These are phyloP conservation scores for Conops quadrifasciatus DNA, from an alignment of 2,888 invertebrate species.

Conservation along the genomic window DNA sequence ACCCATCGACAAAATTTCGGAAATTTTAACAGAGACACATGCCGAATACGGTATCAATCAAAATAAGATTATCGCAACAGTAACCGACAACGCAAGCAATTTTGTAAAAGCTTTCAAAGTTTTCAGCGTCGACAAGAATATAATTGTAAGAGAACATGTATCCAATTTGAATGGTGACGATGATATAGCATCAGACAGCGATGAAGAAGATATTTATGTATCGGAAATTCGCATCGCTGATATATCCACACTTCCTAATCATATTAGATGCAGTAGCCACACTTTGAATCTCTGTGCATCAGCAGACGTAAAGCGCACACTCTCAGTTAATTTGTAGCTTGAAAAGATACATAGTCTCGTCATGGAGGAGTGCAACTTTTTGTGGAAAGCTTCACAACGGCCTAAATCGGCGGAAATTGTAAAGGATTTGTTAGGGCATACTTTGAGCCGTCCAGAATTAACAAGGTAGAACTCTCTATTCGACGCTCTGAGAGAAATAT, in stretches of 20 bases:
- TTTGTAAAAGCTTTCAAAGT: conserved; percentile 2
- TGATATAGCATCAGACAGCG: neutral
- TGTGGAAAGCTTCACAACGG: conserved; percentile 2
- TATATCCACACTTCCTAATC: neutral
- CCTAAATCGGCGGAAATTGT: conserved; percentile 7
- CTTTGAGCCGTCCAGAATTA: conserved; percentile 2
- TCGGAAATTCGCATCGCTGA: neutral
- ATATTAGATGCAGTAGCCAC: neutral
- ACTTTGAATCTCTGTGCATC: neutral
- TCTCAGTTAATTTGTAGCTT: neutral
- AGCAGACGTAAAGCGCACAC: neutral
- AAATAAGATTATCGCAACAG: neutral
- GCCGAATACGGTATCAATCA: conserved; percentile 1
- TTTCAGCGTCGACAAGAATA: conserved; percentile 4
- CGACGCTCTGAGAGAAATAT: neutral
- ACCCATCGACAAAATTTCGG: neutral
- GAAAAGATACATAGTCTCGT: neutral
- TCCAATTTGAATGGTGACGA: neutral
- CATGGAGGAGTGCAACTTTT: neutral
- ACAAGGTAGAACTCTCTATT: neutral
- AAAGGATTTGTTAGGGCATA: neutral
- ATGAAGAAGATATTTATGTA: neutral
- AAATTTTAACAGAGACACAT: neutral
- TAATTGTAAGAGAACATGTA: neutral
- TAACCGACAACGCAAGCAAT: conserved; percentile 1